Conservation (phyloP, 1,140 invertebrate species). For the Helicoverpa zea region DNA sequence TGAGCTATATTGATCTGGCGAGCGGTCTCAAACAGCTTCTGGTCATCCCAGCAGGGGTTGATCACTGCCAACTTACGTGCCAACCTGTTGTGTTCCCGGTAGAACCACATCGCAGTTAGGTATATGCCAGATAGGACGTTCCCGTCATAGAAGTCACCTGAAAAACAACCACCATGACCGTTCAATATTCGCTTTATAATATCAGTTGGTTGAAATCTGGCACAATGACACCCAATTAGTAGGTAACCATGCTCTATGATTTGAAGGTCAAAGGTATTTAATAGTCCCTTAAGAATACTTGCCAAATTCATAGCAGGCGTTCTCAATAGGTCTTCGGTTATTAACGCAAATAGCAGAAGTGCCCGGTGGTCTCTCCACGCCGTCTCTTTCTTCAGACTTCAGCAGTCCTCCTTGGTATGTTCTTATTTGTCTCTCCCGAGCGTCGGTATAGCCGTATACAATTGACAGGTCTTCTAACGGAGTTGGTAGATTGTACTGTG, state of each 20-base stretch:
- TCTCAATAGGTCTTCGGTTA: constrained; percentile 44
- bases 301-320: constrained; percentile 53
- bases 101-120: constrained; percentile 66
- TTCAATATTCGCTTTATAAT: too few species aligned
- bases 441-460: constrained; percentile 46
- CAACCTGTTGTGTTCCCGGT: constrained; percentile 90
- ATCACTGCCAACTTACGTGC: constrained; percentile 86
- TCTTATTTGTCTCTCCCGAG: constrained; percentile 3
- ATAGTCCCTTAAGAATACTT: background rate
- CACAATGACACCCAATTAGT: too few species aligned
- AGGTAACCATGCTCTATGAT: too few species aligned
- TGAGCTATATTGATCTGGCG: constrained; percentile 88
- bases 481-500: constrained; percentile 44
- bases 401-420: constrained; percentile 46
- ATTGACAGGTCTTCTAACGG: constrained; percentile 52
- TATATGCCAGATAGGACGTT: constrained; percentile 48
- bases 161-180: background rate
- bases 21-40: constrained; percentile 88
- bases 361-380: constrained; percentile 21
- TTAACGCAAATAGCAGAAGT: constrained; percentile 18
- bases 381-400: background rate
- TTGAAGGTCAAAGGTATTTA: too few species aligned
- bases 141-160: constrained; percentile 45
- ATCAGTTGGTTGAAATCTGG: too few species aligned
- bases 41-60: constrained; percentile 89